These are phyloP conservation scores for Adelphocoris suturalis DNA, from an alignment of 2,888 invertebrate genomes.

Conservation along the genomic window DNA sequence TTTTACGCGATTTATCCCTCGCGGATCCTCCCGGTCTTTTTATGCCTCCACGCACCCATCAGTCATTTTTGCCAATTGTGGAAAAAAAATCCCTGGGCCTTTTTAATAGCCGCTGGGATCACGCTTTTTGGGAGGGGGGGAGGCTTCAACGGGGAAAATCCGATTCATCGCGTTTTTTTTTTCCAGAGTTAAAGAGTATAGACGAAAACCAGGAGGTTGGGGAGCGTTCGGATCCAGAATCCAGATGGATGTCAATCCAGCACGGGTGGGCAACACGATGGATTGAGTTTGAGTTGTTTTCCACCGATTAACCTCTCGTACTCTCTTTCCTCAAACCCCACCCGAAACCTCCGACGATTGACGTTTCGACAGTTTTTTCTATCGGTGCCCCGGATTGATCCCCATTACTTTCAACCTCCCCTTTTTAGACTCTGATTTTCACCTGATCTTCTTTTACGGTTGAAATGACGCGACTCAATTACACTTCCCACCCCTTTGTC, in stretches of 20 bases:
- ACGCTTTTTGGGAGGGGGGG: neutral
- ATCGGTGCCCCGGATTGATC: slow-evolving; percentile 47
- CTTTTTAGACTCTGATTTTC: slow-evolving; percentile 34
- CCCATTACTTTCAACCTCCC: slow-evolving; percentile 34
- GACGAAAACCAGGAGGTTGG: neutral
- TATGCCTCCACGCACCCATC: slow-evolving; percentile 4
- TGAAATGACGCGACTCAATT: slow-evolving; percentile 62
- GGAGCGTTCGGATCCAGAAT: neutral
- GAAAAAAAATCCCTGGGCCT: neutral
- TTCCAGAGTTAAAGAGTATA: neutral
- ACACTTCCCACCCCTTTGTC: neutral
- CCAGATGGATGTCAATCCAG: slow-evolving; percentile 33
- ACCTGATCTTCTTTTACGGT: slow-evolving; percentile 9
- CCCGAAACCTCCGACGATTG: slow-evolving; percentile 35
- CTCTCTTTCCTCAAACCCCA: slow-evolving; percentile 43
- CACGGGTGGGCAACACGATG: neutral
- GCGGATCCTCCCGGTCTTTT: neutral
- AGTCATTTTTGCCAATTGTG: slow-evolving; percentile 37
- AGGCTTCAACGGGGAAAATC: neutral
- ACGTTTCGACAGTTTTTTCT: slow-evolving; percentile 54
- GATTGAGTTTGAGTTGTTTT: slow-evolving; percentile 55
- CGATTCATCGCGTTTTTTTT: neutral
- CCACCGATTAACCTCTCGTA: no score
- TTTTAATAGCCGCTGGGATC: slow-evolving; percentile 7
- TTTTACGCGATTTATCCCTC: slow-evolving; percentile 46